phyloP scores from a whole-genome alignment of 1,140 invertebrate genomes.

The Platorchestia sp. region DNA sequence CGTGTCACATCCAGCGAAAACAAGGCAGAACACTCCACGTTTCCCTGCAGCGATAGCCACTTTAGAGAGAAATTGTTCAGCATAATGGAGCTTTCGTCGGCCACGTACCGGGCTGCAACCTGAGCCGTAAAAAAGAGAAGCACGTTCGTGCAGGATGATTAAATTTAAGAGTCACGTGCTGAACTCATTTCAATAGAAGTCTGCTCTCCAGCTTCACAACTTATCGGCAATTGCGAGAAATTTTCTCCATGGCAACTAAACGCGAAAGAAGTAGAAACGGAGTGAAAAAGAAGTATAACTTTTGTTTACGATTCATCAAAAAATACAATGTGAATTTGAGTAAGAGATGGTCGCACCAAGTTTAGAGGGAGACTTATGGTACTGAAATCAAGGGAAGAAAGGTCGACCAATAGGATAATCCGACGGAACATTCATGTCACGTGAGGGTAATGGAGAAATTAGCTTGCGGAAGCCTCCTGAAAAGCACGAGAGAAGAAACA shows the following conservation, averaged over 20 bases:
- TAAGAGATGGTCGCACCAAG: no score
- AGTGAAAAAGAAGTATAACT: background rate
- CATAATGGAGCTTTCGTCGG: background rate
- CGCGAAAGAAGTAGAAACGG: background rate
- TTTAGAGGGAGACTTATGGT: no score
- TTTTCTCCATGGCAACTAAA: background rate
- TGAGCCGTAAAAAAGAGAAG: background rate
- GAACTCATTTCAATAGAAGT: background rate
- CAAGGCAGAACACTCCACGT: background rate
- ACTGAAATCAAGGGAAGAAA: no score
- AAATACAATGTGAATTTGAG: no score
- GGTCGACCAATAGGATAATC: no score
- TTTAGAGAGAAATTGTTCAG: background rate
- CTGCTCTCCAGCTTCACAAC: background rate
- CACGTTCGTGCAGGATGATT: background rate
- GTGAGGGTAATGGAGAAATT: no score
- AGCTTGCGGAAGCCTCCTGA: no score
- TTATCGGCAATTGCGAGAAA: background rate
- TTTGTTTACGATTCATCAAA: no score
- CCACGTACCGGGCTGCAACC: background rate
- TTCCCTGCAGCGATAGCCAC: background rate
- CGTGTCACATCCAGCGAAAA: background rate
- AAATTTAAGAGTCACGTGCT: background rate
- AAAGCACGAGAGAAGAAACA: no score
- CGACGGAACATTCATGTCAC: no score